Percentiles rank a stretch among this genome's conserved stretches.
phyloP scores from a whole-genome alignment of 2,888 invertebrate species.

The Cephus spinipes region DNA sequence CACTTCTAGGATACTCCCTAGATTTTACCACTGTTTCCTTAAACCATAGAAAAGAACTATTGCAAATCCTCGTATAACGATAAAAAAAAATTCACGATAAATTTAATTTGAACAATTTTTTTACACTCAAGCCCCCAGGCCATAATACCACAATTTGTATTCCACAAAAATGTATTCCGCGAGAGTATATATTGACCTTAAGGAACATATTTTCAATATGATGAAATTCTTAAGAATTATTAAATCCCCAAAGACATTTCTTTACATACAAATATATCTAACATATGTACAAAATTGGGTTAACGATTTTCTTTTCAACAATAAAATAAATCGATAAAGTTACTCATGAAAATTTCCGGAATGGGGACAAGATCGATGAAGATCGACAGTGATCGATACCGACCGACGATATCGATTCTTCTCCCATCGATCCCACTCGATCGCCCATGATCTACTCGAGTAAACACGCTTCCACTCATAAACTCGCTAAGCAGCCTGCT shows the following conservation, averaged over 20 bases:
- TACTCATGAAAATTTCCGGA: background rate
- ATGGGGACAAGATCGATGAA: background rate
- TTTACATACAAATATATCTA: too few relatives aligned
- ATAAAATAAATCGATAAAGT: background rate
- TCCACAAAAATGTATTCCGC: background rate
- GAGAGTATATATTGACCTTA: background rate
- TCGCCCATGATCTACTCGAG: constrained; percentile 60
- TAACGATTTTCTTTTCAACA: too few relatives aligned
- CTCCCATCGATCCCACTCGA: constrained; percentile 12
- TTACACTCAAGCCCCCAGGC: background rate
- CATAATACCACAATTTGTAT: background rate
- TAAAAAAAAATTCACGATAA: background rate
- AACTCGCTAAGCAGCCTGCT: constrained; percentile 43
- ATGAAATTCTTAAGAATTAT: background rate
- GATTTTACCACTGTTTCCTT: background rate
- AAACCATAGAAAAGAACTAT: background rate
- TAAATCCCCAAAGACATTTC: too few relatives aligned
- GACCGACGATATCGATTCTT: background rate
- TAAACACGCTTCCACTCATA: constrained; percentile 55
- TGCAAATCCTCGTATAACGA: background rate
- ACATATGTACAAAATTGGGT: too few relatives aligned
- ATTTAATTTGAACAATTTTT: background rate
- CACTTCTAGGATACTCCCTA: constrained; percentile 11
- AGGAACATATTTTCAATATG: background rate
- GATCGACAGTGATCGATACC: background rate